Evolutionary conservation across 2,113 vertebrate genomes (phyloP).

Genomic region (Hippocampus zosterae): DNA sequence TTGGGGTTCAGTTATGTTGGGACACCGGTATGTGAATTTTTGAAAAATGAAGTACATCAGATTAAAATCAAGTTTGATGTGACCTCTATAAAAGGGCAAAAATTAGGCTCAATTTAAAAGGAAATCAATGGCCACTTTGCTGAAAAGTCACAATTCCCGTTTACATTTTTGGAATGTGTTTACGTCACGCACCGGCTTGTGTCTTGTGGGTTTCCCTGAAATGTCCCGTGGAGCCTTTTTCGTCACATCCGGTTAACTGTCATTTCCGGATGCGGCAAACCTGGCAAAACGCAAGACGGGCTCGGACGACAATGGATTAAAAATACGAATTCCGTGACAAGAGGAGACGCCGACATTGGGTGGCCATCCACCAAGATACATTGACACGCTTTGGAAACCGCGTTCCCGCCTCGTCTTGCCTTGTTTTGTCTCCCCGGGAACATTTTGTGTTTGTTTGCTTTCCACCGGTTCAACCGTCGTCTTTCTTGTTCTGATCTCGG

Average conservation of each 20-base stretch:
- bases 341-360: neutral
- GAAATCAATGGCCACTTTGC: too few species aligned
- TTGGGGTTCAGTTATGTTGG: too few species aligned
- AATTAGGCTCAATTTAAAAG: too few species aligned
- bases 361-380: neutral
- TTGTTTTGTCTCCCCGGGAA: neutral
- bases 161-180: neutral
- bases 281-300: constrained; percentile 46
- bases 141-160: too few species aligned
- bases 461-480: constrained; percentile 5
- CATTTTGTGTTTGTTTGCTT: constrained; percentile 8
- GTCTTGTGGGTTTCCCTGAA: neutral
- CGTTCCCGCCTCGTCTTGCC: neutral
- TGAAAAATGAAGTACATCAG: too few species aligned
- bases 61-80: too few species aligned
- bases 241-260: constrained; percentile 59
- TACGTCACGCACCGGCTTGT: too few species aligned
- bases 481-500: constrained; percentile 32
- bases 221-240: constrained; percentile 27
- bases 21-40: too few species aligned
- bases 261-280: constrained; percentile 64
- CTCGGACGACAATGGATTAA: constrained; percentile 42
- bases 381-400: neutral
- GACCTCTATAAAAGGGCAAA: too few species aligned
- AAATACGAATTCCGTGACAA: constrained; percentile 36